These are phyloP conservation scores for Odocoileus virginianus DNA, from an alignment of 2,113 vertebrate genomes.

Conservation along the genomic window DNA sequence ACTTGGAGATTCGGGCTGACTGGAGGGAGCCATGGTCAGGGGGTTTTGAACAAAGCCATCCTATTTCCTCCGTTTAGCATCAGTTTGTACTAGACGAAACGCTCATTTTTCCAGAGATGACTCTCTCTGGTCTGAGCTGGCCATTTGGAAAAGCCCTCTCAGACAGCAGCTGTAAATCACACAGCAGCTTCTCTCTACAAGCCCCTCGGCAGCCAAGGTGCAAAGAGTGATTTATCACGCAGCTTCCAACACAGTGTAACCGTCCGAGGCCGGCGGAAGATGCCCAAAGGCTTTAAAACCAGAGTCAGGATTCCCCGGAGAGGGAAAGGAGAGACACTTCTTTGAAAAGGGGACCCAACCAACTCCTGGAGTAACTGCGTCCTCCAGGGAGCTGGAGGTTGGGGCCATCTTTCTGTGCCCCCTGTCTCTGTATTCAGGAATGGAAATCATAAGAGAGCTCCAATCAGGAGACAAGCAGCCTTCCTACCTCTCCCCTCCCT, in stretches of 20 bases:
- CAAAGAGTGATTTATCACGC: constrained; percentile 56
- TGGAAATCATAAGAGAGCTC: constrained; percentile 59
- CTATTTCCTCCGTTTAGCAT: neutral
- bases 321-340: neutral
- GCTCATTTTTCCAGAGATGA: neutral
- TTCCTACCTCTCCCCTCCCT: neutral
- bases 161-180: constrained; percentile 67
- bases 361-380: neutral
- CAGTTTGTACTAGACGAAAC: neutral
- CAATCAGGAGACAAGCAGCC: constrained; percentile 67
- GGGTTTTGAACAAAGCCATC: neutral
- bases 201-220: constrained; percentile 29
- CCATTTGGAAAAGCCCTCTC: neutral
- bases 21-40: neutral
- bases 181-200: constrained; percentile 13
- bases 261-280: constrained; percentile 13
- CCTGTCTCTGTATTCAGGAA: constrained; percentile 64
- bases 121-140: neutral
- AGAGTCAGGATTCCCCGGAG: constrained; percentile 63
- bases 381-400: constrained; percentile 69
- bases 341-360: neutral
- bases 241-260: constrained; percentile 36
- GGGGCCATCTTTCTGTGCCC: constrained; percentile 64
- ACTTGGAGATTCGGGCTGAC: neutral
- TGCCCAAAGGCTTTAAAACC: constrained; percentile 56